Evolutionary conservation across 2,888 invertebrate species (phyloP), one percentile per base, ranked within the genome.

Genomic region (Gortyna flavago): DNA sequence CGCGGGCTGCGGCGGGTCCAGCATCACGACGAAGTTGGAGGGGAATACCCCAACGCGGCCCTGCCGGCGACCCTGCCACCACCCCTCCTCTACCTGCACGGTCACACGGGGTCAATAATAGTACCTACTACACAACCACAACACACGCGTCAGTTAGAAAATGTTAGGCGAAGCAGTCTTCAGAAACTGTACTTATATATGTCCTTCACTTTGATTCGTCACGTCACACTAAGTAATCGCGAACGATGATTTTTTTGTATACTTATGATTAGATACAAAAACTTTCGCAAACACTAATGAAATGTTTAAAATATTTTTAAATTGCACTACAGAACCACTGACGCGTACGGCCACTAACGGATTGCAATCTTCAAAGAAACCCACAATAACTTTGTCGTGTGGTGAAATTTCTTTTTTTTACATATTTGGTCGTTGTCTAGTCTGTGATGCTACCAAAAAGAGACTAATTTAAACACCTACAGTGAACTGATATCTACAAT

Each of bases 11-110:
- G 93, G 93, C n/a, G 95, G 94, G 74, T 97, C 97, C 86, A 98
- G 95, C 91, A 97, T 95, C 90, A 98, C 97, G 59, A 99, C 99
- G 96, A 99, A 99, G 97, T 99, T 99, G 13, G 99, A 99, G 8
- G 99, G 99, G 94, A 99, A 99, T 83, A 99, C 99, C 44, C 99
- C 99, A 81, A 98, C 97, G 92, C 97, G 97, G 65, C 98, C 98
- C 93, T 93, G 94, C 32, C 98, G 97, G 68, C 98, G 96, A 77
- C 97, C 97, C 83, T 99, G 99, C 97, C 98, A 98, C 99, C 99
- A 99, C 54, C 99, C 99, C 93, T 99, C 99, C 94, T 99, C 99
- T 48, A 79, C 79, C 79, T 79, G 51, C n/a, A 57, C 44, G n/a
- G 38, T 54, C 54, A 80, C 83, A 71, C n/a, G 3, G 11, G 21